These are phyloP conservation scores for Coelopa frigida DNA, from an alignment of 1,140 invertebrate species.

Conservation along the genomic window DNA sequence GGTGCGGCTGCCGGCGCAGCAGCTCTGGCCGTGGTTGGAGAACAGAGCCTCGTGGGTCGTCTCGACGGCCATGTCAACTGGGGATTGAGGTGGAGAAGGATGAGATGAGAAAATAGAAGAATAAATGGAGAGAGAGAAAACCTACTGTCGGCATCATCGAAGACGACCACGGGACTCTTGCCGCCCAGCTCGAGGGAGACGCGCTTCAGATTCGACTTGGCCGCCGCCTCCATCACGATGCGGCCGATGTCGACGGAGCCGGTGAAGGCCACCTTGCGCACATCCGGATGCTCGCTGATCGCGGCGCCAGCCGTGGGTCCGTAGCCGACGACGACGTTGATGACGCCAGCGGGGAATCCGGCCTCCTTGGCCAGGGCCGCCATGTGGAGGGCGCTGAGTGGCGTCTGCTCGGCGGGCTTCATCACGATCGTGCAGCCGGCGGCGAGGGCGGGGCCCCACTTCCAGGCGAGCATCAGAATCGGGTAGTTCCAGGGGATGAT, in stretches of 20 bases:
- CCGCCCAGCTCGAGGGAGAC: constrained; percentile 82
- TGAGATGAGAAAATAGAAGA: too few species aligned
- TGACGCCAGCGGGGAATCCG: constrained; percentile 81
- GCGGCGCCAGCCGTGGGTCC: constrained; percentile 75
- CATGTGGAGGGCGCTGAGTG: constrained; percentile 76
- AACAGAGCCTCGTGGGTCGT: constrained; percentile 74
- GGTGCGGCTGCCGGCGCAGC: constrained; percentile 82
- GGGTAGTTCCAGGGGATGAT: constrained; percentile 93
- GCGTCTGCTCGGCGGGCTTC: constrained; percentile 92
- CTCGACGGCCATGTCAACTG: constrained; percentile 74
- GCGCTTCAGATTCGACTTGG: constrained; percentile 71
- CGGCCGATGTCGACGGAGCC: constrained; percentile 74
- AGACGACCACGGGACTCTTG: constrained; percentile 79
- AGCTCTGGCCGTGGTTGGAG: constrained; percentile 82
- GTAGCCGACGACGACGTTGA: constrained; percentile 78
- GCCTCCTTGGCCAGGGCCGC: constrained; percentile 74
- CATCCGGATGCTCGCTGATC: constrained; percentile 63
- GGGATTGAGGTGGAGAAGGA: constrained; percentile 8
- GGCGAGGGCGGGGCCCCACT: constrained; percentile 75
- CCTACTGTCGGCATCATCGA: constrained; percentile 70
- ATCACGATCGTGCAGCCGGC: constrained; percentile 78
- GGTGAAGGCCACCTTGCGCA: constrained; percentile 84
- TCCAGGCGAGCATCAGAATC: constrained; percentile 69
- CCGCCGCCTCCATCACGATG: constrained; percentile 67
- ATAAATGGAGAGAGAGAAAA: not conserved